phyloP scores from a whole-genome alignment of 2,797 vertebrate species.

The Carduelis carduelis region DNA sequence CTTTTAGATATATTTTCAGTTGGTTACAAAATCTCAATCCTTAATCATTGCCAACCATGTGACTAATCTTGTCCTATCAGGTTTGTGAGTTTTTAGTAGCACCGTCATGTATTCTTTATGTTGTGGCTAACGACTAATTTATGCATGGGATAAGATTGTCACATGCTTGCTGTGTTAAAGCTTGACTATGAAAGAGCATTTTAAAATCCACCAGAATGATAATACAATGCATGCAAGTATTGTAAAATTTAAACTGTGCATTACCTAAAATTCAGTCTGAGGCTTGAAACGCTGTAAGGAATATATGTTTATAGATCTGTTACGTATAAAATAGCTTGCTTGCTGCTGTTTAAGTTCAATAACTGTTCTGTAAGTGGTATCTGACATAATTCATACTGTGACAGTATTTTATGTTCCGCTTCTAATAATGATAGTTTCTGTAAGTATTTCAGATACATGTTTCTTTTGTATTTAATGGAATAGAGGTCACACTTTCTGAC shows the following conservation, averaged over 20 bases:
- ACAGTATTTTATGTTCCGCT: conserved; percentile 66
- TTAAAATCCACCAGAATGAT: conserved; percentile 82
- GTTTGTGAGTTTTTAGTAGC: conserved; percentile 94
- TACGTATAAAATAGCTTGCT: conserved; percentile 73
- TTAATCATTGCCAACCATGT: conserved; percentile 98
- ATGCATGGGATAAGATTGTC: no score
- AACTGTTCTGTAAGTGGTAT: conserved; percentile 71
- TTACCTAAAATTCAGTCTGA: conserved; percentile 74
- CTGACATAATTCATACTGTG: conserved; percentile 67
- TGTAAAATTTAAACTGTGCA: conserved; percentile 70
- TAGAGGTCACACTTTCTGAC: conserved; percentile 58
- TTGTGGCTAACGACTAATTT: no score
- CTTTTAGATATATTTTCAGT: conserved; percentile 87
- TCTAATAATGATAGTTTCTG: conserved; percentile 59
- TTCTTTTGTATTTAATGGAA: conserved; percentile 78
- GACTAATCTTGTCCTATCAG: conserved; percentile 99
- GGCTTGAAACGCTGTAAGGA: conserved; percentile 74
- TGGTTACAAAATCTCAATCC: conserved; percentile 90
- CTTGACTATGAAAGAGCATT: conserved; percentile 82
- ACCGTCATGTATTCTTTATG: conserved; percentile 32
- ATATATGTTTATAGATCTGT: conserved; percentile 71
- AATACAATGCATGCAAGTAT: conserved; percentile 87
- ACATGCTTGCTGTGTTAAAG: conserved; percentile 68
- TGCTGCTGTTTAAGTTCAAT: conserved; percentile 73
- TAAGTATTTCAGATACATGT: conserved; percentile 41